Base-by-base conservation (phyloP, 53 echinoderm and acorn worm species). In the Mesocentrotus franciscanus region DNA sequence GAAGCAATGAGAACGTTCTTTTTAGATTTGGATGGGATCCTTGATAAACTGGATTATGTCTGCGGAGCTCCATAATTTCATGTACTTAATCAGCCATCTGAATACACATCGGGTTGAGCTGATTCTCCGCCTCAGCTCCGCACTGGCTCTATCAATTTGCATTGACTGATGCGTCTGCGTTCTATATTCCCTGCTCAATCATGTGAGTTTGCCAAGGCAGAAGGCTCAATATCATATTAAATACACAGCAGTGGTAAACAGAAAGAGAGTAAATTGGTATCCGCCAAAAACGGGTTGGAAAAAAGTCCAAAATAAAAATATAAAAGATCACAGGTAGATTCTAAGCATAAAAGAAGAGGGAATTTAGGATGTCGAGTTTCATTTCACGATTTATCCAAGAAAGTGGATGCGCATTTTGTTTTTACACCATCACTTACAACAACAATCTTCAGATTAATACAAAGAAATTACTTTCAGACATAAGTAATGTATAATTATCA, bases 21-120 rank as follows among this genome's bases (percentile, higher is more conserved):
- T 49, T 57, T 87, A 87, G 12, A 87, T 87, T 87, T 87, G 24
- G 58, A 87, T 87, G 20, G 91, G 34, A 91, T 20, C 91, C 91
- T 91, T 66, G 66, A 66, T 91, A 92, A 72, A 92, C 71, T 92
- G 74, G 92, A 92, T 92, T 92, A 92, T 92, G 92, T 92, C 92
- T 64, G 56, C 49, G 56, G 75, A 92, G 92, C 92, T 72, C 57
- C 55, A 72, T 74, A 71, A 92, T 92, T 71, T 56, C 92, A 92
- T 92, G 92, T 92, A 92, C 92, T 92, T 74, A 92, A 70, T 92
- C 92, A 74, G 16, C 92, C 92, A 92, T 75, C 92, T 92, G 92
- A 92, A 92, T 92, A 74, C 92, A 92, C 92, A 92, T 49, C 55
- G 49, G 68, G 26, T 20, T 66, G 66, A 91, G 29, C 36, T 91